These are phyloP conservation scores for Neocrepidodera transversa DNA, from an alignment of 2,888 invertebrate genomes.

Conservation along the genomic window DNA sequence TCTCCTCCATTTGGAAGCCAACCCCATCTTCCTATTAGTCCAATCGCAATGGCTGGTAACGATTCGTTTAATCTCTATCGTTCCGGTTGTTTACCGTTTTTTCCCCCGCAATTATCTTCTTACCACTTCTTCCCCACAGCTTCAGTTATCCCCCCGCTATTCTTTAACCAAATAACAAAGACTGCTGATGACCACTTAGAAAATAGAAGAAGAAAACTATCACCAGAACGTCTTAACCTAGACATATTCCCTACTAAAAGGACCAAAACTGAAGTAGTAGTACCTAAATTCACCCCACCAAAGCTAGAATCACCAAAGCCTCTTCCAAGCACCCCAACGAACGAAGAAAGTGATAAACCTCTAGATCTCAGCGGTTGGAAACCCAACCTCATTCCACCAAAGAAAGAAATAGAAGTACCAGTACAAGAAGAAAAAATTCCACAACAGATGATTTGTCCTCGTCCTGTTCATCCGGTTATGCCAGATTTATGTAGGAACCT, in stretches of 20 bases:
- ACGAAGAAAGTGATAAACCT: constrained; percentile 70
- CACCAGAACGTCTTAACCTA: constrained; percentile 28
- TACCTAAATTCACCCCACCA: constrained; percentile 2
- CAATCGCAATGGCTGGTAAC: constrained; percentile 52
- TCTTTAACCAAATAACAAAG: constrained; percentile 66
- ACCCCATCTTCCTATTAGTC: constrained; percentile 47
- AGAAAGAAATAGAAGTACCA: constrained; percentile 67
- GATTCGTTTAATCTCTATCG: constrained; percentile 77
- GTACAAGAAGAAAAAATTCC: constrained; percentile 60
- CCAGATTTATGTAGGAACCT: constrained; percentile 76
- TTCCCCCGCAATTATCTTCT: constrained; percentile 67
- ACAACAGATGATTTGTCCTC: constrained; percentile 78
- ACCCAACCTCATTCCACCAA: constrained; percentile 35
- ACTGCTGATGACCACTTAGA: constrained; percentile 64
- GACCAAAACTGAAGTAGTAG: constrained; percentile 24
- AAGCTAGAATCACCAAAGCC: constrained; percentile 10
- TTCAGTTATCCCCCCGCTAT: constrained; percentile 68
- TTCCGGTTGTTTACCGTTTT: constrained; percentile 67
- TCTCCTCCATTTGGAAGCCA: constrained; percentile 56
- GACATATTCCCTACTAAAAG: constrained; percentile 5
- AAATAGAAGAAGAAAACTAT: constrained; percentile 41
- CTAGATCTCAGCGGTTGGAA: constrained; percentile 72
- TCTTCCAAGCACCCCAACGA: constrained; percentile 30
- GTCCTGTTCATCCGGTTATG: constrained; percentile 82
- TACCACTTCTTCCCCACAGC: constrained; percentile 60